Percentiles rank a stretch among this genome's conserved stretches.
These are phyloP conservation scores for Anodontia alba DNA, from an alignment of 2,888 invertebrate species.

Conservation along the genomic window DNA sequence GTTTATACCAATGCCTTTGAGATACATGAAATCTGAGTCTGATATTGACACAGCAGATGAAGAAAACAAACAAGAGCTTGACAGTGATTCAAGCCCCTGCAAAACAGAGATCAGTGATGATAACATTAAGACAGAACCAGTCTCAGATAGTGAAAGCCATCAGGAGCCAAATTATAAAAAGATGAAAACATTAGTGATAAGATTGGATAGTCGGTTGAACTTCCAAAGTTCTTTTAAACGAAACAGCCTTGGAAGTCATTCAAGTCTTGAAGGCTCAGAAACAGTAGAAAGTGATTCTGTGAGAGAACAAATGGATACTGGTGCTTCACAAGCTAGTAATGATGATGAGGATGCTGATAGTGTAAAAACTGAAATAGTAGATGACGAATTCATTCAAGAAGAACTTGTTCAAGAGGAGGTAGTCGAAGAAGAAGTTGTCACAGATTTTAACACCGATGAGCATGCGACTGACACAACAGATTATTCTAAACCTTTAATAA, in stretches of 20 bases:
- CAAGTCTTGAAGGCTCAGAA: slow-evolving; percentile 30
- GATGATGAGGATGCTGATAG: slow-evolving; percentile 15
- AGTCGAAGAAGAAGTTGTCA: slow-evolving; percentile 65
- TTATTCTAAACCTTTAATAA: not conserved
- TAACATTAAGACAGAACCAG: not conserved
- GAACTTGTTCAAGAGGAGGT: slow-evolving; percentile 22
- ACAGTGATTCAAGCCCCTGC: not conserved
- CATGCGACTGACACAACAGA: not conserved
- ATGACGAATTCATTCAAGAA: not conserved
- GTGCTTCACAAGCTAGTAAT: not conserved
- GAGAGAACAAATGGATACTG: slow-evolving; percentile 1
- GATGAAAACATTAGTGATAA: slow-evolving; percentile 71
- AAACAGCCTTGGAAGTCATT: slow-evolving; percentile 39
- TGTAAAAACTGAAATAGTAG: not conserved
- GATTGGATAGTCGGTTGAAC: slow-evolving; percentile 68
- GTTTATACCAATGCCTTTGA: slow-evolving; percentile 73
- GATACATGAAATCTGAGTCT: slow-evolving; percentile 54
- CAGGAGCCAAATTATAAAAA: slow-evolving; percentile 20
- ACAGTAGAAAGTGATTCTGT: not conserved
- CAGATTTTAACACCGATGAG: slow-evolving; percentile 43
- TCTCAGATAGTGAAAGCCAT: not conserved
- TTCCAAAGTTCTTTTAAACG: slow-evolving; percentile 69
- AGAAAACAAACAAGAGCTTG: slow-evolving; percentile 19
- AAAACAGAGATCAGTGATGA: not conserved
- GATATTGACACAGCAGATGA: not conserved